Evolutionary conservation across 2,797 vertebrate genomes (phyloP).

Genomic region (Potorous gilbertii): DNA sequence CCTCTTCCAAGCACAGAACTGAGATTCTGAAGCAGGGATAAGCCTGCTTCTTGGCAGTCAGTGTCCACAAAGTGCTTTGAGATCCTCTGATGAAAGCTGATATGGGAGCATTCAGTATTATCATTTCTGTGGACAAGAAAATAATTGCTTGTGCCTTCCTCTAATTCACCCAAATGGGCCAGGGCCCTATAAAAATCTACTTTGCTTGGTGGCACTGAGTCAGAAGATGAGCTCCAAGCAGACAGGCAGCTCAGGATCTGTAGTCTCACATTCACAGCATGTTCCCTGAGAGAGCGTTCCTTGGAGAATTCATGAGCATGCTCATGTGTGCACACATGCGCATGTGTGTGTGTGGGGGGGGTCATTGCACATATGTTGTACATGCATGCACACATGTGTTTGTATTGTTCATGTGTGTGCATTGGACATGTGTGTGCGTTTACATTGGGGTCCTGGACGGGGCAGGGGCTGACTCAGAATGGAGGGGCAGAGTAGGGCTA

Average conservation of each 20-base stretch:
- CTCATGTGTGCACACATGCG: not conserved
- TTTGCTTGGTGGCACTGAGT: slow-evolving; percentile 61
- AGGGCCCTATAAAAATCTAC: slow-evolving; percentile 73
- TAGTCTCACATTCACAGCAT: no score
- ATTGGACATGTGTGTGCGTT: not conserved
- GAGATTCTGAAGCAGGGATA: slow-evolving; percentile 40
- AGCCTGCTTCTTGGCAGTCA: slow-evolving; percentile 48
- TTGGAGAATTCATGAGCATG: not conserved
- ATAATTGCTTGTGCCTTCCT: slow-evolving; percentile 66
- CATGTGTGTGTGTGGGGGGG: no score
- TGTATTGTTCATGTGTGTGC: not conserved
- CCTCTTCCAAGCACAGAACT: not conserved
- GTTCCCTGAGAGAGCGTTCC: no score
- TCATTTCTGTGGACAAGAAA: slow-evolving; percentile 61
- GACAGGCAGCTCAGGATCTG: slow-evolving; percentile 34
- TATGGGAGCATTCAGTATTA: slow-evolving; percentile 22
- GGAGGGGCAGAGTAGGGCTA: not conserved
- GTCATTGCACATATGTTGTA: no score
- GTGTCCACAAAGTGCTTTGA: no score
- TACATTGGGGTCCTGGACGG: not conserved
- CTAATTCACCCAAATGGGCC: slow-evolving; percentile 66
- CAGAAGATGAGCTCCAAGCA: slow-evolving; percentile 40
- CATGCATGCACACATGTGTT: no score
- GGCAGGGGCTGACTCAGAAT: not conserved
- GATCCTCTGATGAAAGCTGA: slow-evolving; percentile 63